Base-by-base conservation (phyloP, 2,888 invertebrate genomes). In the Neuroscelio doddi region DNA sequence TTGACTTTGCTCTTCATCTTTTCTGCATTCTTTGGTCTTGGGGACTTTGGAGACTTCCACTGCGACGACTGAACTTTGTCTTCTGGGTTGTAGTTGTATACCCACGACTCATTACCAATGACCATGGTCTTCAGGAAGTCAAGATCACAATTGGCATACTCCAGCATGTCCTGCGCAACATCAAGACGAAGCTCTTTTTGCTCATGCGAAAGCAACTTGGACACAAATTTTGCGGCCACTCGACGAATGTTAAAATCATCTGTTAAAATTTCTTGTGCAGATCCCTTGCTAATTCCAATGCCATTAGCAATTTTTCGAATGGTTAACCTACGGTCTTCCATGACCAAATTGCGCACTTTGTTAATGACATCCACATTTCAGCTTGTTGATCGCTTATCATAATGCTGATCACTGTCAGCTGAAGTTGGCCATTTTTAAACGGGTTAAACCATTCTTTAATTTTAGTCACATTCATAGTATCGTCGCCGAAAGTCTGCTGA, bases 61-160 rank as follows among this genome's bases (percentile, higher is more conserved):
- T 69, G 65, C 26, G 62, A 64, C 42, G 61, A 72, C 38, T 72
- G 65, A 4, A 2, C 3, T 30, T 46, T 69, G 34, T 68, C 69
- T 64, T 70, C 57, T 7, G 41, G 47, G 51, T 64, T 55, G 34
- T 68, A 64, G 16, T 55, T 57, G 49, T 65, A 72, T 46, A 66
- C 59, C 70, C 72, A 71, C 7, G 65, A 56, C 39, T 73, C 68
- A 51, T 72, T 62, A 64, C 72, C 67, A 68, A 68, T 69, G 34
- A 72, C 69, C 15, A 71, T 50, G 24, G 38, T 69, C 15, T 70
- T 68, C 15, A 70, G 44, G 14, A 71, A 47, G 10, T n/a, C 27
- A 21, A 36, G 1, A 55, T 53, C 52, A 63, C 46, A 51, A 51
- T 41, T 41, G 53, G 39, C 29, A 29, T 27, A 32, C 51, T 66